Conservation (phyloP, 2,888 invertebrate species). For the Tachystola acroxantha region DNA sequence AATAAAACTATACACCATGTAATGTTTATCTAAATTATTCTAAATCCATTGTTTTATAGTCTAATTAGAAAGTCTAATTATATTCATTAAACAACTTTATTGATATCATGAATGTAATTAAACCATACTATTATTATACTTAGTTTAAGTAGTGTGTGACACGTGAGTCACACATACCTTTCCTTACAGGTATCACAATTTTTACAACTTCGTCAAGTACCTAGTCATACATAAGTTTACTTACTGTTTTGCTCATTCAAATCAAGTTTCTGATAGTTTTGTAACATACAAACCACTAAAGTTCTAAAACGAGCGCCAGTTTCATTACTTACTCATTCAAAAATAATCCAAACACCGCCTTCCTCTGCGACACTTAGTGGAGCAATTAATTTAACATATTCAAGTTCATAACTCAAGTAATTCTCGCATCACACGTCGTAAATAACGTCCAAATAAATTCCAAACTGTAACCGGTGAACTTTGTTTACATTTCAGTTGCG, state of each 20-base stretch:
- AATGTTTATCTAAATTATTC: too few relatives aligned
- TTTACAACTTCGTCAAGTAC: conserved; percentile 33
- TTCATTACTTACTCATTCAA: conserved; percentile 60
- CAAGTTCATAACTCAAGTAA: conserved; percentile 68
- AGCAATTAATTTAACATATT: conserved; percentile 65
- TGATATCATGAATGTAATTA: too few relatives aligned
- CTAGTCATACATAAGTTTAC: conserved; percentile 9
- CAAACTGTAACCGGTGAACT: conserved; percentile 44
- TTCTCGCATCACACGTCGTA: conserved; percentile 51
- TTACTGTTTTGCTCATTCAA: conserved; percentile 5
- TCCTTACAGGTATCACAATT: too few relatives aligned
- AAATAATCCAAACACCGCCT: conserved; percentile 60
- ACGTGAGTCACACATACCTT: too few relatives aligned
- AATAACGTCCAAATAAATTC: conserved; percentile 57
- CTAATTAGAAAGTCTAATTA: too few relatives aligned
- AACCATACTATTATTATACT: too few relatives aligned
- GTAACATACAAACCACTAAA: conserved; percentile 32
- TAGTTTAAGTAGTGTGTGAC: too few relatives aligned
- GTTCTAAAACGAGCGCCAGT: conserved; percentile 32
- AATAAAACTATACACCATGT: too few relatives aligned
- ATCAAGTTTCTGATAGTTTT: conserved; percentile 29
- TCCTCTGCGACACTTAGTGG: conserved; percentile 46
- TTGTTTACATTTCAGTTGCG: conserved; percentile 73
- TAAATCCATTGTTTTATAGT: too few relatives aligned
- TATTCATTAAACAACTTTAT: too few relatives aligned